Evolutionary conservation across 2,113 vertebrate species (phyloP).

Genomic region (Jaculus jaculus): DNA sequence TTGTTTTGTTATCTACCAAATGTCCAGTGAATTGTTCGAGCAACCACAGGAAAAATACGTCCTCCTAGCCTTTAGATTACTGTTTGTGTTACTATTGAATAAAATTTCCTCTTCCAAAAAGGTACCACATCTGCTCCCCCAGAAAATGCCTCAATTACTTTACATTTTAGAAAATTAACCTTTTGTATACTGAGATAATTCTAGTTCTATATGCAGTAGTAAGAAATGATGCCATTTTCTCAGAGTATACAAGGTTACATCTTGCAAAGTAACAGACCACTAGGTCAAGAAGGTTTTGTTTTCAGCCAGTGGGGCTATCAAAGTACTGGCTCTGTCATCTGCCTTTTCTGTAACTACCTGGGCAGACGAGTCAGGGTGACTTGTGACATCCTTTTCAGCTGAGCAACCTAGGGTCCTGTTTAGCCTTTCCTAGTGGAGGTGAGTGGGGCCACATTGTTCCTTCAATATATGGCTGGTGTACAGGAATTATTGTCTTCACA

Average conservation of each 20-base stretch:
- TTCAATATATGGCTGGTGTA: background rate
- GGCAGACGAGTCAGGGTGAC: too few relatives aligned
- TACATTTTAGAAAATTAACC: background rate
- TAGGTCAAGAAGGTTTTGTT: background rate
- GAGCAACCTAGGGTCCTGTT: background rate
- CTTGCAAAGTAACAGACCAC: background rate
- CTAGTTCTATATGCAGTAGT: background rate
- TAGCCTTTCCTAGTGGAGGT: background rate
- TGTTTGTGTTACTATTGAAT: background rate
- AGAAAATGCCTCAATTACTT: background rate
- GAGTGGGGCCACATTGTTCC: background rate
- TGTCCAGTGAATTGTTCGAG: background rate
- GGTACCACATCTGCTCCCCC: background rate
- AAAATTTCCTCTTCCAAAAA: constrained; percentile 1
- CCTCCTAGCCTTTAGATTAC: background rate
- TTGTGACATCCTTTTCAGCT: background rate
- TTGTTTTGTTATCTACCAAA: background rate
- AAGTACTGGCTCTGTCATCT: background rate
- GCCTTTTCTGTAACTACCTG: background rate
- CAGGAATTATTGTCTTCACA: background rate
- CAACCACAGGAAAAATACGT: background rate
- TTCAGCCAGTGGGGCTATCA: background rate
- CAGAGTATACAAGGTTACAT: background rate
- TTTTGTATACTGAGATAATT: background rate
- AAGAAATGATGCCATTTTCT: background rate